Evolutionary conservation across 2,113 vertebrate genomes (phyloP).

Genomic region (Recurvirostra avosetta): DNA sequence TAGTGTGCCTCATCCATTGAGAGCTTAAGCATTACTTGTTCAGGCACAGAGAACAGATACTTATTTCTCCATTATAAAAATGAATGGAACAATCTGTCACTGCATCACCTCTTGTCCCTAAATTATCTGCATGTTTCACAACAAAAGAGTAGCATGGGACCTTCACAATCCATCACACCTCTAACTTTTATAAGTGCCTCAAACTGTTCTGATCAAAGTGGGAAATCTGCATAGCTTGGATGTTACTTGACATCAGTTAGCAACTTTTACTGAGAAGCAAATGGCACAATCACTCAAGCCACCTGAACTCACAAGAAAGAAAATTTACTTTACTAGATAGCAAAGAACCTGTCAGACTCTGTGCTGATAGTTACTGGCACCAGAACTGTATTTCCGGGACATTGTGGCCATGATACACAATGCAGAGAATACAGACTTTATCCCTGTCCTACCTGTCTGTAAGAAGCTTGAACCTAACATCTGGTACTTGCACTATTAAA

Average conservation of each 20-base stretch:
- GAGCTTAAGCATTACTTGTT: not conserved
- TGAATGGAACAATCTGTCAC: not conserved
- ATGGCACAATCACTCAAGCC: not conserved
- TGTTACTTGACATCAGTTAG: not conserved
- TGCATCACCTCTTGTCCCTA: not conserved
- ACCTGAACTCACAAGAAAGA: not conserved
- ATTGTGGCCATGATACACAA: not conserved
- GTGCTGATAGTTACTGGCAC: not conserved
- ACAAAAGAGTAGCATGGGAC: rapidly evolving
- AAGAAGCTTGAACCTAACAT: not conserved
- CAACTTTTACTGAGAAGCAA: not conserved
- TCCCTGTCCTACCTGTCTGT: not conserved
- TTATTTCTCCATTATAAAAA: not conserved
- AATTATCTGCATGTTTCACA: not conserved
- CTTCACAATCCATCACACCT: not conserved
- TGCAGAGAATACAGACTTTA: not conserved
- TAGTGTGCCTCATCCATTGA: not conserved
- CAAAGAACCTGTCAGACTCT: not conserved
- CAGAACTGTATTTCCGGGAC: not conserved
- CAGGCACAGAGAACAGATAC: not conserved
- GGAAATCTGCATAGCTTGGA: not conserved
- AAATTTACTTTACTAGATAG: not conserved
- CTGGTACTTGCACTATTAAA: not conserved
- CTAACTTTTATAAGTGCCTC: not conserved
- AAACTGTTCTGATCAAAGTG: not conserved